Base-by-base conservation (phyloP, 2,888 invertebrate genomes). In the Dromius quadrimaculatus region DNA sequence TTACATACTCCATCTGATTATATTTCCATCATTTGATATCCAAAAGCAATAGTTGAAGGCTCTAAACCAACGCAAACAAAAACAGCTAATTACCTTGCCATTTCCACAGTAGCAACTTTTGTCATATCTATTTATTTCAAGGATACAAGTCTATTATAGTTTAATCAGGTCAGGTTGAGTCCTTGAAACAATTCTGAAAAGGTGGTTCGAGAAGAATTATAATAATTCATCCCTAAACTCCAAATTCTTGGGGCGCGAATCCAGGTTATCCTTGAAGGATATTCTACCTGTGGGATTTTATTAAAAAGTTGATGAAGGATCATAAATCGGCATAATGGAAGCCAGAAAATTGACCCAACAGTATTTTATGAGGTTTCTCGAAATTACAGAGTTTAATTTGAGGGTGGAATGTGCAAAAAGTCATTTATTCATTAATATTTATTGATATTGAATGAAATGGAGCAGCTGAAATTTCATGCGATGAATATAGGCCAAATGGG, bases 101-200 rank as follows among this genome's bases (percentile, higher is more conserved):
- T n/a, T n/a, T n/a, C n/a, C n/a, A 8, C 36, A 1, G 36, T 11
- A 11, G 8, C 36, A 28, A 28, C 11, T 11, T n/a, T 36, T 36
- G n/a, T n/a, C 36, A 36, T n/a, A n/a, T 6, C 36, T 3, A n/a
- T 36, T 36, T 3, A 36, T n/a, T 8, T n/a, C 36, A 36, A 36
- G 36, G 36, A 36, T 36, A 36, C n/a, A 36, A 11, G 8, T 11
- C n/a, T 36, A 36, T 36, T 36, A 11, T 8, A 36, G 36, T 36
- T 36, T 36, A 36, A 36, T 36, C 36, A 36, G 36, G 36, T 36
- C 36, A 36, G 8, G 36, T 11, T 11, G 36, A n/a, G 36, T 36
- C 36, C 36, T 36, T 36, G 36, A 8, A 11, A 3, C n/a, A n/a
- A 36, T 36, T 36, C 36, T 11, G 36, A 11, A n/a, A 36, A 11